Percentiles rank a stretch among this genome's conserved stretches.
Evolutionary conservation across 2,888 invertebrate species (phyloP).

Genomic region (Melinaea marsaeus): DNA sequence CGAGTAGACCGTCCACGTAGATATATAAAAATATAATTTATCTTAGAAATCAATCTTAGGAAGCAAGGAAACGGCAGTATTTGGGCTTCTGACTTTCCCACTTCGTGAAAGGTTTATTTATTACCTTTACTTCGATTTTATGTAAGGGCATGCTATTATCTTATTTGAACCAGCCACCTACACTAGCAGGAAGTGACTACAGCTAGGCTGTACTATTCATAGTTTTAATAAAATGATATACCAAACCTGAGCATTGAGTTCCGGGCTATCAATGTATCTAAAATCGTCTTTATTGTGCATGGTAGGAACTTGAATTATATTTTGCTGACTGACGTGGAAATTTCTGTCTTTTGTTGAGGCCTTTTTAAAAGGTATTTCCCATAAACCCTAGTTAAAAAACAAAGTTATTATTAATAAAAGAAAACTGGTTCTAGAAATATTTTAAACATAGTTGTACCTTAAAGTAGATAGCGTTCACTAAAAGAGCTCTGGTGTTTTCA

Average conservation of each 20-base stretch:
- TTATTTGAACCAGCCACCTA: neutral
- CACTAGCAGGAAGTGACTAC: neutral
- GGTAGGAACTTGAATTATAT: constrained; percentile 80
- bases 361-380: constrained; percentile 81
- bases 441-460: constrained; percentile 67
- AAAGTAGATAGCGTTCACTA: constrained; percentile 92
- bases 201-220: no score
- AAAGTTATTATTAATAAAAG: neutral
- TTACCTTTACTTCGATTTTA: no score
- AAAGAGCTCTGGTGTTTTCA: constrained; percentile 78
- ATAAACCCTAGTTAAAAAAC: constrained; percentile 70
- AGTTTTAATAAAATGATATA: neutral
- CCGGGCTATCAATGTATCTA: constrained; percentile 50
- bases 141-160: no score
- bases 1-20: no score
- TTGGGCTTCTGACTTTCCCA: no score
- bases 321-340: constrained; percentile 79
- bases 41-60: no score
- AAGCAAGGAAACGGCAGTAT: no score
- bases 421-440: neutral
- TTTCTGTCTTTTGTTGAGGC: constrained; percentile 73
- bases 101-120: no score
- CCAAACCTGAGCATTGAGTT: constrained; percentile 57
- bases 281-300: constrained; percentile 79
- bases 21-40: neutral